Evolutionary conservation across 2,113 vertebrate species (phyloP).

Genomic region (Nothobranchius furzeri): DNA sequence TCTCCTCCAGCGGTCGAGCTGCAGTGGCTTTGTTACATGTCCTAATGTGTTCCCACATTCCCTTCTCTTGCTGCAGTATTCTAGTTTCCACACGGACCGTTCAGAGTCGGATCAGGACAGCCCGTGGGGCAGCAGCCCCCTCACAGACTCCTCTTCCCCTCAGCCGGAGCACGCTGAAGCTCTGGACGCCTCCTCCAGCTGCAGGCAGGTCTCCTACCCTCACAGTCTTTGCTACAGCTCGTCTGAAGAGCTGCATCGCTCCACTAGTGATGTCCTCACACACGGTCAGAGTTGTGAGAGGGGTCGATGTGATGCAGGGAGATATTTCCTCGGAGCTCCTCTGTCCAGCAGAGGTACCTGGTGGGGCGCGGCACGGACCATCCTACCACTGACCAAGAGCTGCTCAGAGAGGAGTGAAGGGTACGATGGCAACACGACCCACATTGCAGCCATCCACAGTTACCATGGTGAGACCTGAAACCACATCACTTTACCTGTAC

Average conservation of each 20-base stretch:
- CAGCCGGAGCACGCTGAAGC: constrained; percentile 87
- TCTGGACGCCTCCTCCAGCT: constrained; percentile 86
- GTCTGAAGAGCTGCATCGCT: constrained; percentile 76
- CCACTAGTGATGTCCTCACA: constrained; percentile 67
- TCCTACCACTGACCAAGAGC: constrained; percentile 83
- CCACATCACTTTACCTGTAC: neutral
- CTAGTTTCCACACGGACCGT: constrained; percentile 90
- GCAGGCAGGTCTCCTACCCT: constrained; percentile 85
- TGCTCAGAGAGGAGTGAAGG: constrained; percentile 87
- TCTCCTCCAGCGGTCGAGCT: too few species aligned
- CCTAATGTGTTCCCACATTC: neutral
- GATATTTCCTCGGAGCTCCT: constrained; percentile 90
- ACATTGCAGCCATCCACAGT: constrained; percentile 87
- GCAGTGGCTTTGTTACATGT: too few species aligned
- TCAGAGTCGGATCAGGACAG: constrained; percentile 95
- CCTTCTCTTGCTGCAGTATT: constrained; percentile 79
- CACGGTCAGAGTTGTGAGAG: constrained; percentile 86
- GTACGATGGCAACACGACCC: constrained; percentile 84
- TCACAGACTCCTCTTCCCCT: constrained; percentile 89
- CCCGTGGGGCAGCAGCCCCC: constrained; percentile 92
- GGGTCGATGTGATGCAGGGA: constrained; percentile 89
- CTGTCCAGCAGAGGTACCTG: constrained; percentile 85
- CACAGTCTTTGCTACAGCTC: constrained; percentile 85
- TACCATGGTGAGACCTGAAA: constrained; percentile 83
- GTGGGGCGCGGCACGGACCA: constrained; percentile 86